Evolutionary conservation across 2,888 invertebrate species (phyloP).

Genomic region (Morinoia aosen): DNA sequence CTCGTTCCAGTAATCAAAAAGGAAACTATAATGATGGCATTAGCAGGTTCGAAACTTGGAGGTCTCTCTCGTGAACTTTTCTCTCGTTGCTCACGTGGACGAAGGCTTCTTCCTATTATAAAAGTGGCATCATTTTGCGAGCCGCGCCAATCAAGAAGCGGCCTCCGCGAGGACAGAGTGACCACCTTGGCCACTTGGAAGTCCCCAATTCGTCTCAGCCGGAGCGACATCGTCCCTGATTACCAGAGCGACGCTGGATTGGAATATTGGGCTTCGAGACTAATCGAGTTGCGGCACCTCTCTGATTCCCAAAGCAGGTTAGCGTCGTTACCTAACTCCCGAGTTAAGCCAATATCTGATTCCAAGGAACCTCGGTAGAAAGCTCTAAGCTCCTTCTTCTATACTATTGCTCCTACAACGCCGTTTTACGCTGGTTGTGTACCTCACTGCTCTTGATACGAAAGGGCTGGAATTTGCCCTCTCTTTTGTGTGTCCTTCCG

Average conservation of each 20-base stretch:
- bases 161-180: slow-evolving; percentile 1
- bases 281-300: slow-evolving; percentile 44
- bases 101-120: not conserved
- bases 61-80: not conserved
- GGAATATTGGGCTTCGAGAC: slow-evolving; percentile 46
- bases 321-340: slow-evolving; percentile 39
- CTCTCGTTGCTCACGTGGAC: not conserved
- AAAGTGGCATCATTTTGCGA: not conserved
- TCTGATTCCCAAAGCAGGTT: slow-evolving; percentile 44
- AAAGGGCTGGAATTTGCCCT: not conserved
- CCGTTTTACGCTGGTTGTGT: not conserved
- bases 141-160: slow-evolving; percentile 19
- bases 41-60: not conserved
- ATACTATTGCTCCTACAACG: not conserved
- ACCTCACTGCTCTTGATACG: not conserved
- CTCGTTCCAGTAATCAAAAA: not conserved
- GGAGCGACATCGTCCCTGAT: slow-evolving; percentile 40
- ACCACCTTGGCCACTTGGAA: slow-evolving; percentile 6
- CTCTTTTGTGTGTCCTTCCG: not conserved
- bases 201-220: slow-evolving; percentile 35
- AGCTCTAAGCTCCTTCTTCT: not conserved
- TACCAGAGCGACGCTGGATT: slow-evolving; percentile 9
- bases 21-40: not conserved
- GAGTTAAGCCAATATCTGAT: slow-evolving; percentile 37
- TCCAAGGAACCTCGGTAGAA: slow-evolving; percentile 22